phyloP scores from a whole-genome alignment of 2,797 vertebrate genomes.

The Lophius americanus region DNA sequence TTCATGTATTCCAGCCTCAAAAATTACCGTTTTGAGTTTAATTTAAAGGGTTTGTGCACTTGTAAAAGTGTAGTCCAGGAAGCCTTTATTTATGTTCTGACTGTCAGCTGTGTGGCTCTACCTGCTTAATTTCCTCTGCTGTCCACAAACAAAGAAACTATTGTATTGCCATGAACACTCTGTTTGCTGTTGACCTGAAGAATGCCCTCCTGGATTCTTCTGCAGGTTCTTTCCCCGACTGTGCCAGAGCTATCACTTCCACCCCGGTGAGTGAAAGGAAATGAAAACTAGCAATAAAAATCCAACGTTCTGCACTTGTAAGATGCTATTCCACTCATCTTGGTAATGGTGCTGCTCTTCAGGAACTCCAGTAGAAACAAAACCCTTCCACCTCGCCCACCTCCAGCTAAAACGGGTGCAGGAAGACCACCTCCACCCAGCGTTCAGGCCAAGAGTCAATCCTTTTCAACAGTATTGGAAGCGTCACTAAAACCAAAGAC shows the following conservation, averaged over 20 bases:
- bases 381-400: conserved; percentile 81
- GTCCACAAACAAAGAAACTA: conserved; percentile 40
- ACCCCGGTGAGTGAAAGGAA: conserved; percentile 81
- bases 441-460: conserved; percentile 67
- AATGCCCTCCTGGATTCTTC: conserved; percentile 27
- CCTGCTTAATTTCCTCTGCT: conserved; percentile 24
- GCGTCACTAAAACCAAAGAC: conserved; percentile 41
- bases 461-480: conserved; percentile 48
- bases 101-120: conserved; percentile 21
- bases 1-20: not conserved
- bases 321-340: conserved; percentile 3
- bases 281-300: not conserved
- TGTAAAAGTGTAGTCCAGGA: too few species aligned
- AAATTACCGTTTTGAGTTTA: not conserved
- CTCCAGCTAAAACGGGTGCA: conserved; percentile 83
- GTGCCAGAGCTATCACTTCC: conserved; percentile 78
- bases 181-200: conserved; percentile 15
- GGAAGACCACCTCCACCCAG: conserved; percentile 89
- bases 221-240: conserved; percentile 77
- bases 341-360: conserved; percentile 25
- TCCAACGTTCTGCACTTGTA: not conserved
- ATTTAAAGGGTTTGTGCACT: not conserved
- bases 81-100: not conserved
- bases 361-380: conserved; percentile 82
- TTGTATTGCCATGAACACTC: conserved; percentile 29